A percentile compares a stretch with the other conserved stretches of the same genome.
Evolutionary conservation across 2,113 vertebrate species (phyloP).

Genomic region (Okapia johnstoni): DNA sequence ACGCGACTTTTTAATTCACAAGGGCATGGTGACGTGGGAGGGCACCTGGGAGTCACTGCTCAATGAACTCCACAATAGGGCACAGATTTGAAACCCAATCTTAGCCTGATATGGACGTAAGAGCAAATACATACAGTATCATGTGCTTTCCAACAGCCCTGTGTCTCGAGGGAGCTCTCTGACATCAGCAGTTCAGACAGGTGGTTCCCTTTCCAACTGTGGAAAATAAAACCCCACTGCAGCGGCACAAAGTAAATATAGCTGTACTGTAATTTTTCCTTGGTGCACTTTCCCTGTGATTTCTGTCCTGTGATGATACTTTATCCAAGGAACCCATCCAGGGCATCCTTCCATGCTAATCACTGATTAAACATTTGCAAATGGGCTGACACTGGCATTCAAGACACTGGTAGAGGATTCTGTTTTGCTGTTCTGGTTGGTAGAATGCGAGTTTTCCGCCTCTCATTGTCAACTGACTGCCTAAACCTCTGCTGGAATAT

Average conservation of each 20-base stretch:
- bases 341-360: constrained; percentile 61
- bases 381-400: constrained; percentile 43
- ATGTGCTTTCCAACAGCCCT: constrained; percentile 77
- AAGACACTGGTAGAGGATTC: constrained; percentile 58
- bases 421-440: constrained; percentile 47
- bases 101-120: constrained; percentile 76
- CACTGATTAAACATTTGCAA: constrained; percentile 66
- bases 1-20: constrained; percentile 78
- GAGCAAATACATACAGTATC: constrained; percentile 82
- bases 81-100: constrained; percentile 72
- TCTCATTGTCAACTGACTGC: constrained; percentile 52
- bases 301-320: constrained; percentile 75
- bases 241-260: constrained; percentile 77
- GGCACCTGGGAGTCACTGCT: constrained; percentile 71
- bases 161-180: constrained; percentile 80
- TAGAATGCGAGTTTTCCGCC: constrained; percentile 47
- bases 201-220: constrained; percentile 81
- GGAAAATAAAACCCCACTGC: constrained; percentile 66
- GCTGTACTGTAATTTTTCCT: constrained; percentile 76
- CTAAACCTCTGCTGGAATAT: not conserved
- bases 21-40: constrained; percentile 76
- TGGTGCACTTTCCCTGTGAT: constrained; percentile 58
- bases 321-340: constrained; percentile 67
- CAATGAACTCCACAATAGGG: constrained; percentile 65
- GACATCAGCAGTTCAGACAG: constrained; percentile 81